A percentile compares a stretch with the other conserved stretches of the same genome.
phyloP scores from a whole-genome alignment of 2,797 vertebrate species.

The Enteromius thamalakanensis region DNA sequence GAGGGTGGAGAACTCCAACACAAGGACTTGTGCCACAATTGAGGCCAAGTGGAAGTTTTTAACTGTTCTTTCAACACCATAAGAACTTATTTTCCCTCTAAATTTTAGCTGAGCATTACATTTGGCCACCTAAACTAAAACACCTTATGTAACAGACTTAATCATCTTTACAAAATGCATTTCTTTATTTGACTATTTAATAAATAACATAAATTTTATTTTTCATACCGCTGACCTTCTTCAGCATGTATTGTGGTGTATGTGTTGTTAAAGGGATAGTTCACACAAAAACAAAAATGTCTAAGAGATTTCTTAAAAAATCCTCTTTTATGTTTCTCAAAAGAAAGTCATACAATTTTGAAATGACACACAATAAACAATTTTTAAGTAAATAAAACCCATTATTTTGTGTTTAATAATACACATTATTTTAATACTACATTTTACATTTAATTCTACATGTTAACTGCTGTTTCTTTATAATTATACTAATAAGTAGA shows the following conservation, averaged over 20 bases:
- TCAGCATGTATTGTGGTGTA: neutral
- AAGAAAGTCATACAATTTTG: neutral
- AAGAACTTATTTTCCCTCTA: neutral
- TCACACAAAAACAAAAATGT: neutral
- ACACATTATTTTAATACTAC: too few relatives aligned
- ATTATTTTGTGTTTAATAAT: too few relatives aligned
- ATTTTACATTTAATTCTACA: too few relatives aligned
- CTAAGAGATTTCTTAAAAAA: neutral
- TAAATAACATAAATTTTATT: neutral
- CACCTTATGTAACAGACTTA: neutral
- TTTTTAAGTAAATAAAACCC: neutral
- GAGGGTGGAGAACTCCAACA: neutral
- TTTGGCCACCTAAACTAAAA: neutral
- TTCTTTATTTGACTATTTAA: neutral
- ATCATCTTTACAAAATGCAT: neutral
- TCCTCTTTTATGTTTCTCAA: neutral
- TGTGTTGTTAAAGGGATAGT: neutral
- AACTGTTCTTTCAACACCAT: neutral
- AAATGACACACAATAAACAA: neutral
- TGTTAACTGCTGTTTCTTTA: too few relatives aligned
- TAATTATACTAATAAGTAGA: neutral
- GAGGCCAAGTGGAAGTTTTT: neutral
- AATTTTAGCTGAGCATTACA: neutral
- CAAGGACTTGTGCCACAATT: conserved; percentile 2
- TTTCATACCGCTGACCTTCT: neutral